Conservation (phyloP, 2,113 vertebrate species). For the Alexandromys fortis region DNA sequence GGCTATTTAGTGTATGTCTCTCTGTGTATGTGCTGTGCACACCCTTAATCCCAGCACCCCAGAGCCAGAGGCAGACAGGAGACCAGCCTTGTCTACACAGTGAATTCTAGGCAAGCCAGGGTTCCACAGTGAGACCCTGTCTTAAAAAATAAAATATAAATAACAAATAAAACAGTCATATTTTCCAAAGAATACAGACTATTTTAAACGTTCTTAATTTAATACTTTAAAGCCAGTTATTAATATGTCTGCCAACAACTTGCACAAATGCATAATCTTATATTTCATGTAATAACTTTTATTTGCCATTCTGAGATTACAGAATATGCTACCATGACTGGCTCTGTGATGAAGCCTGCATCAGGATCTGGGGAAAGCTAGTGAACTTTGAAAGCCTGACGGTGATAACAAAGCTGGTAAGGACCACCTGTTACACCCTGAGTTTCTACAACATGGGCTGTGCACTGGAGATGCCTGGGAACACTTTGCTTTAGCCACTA, state of each 20-base stretch:
- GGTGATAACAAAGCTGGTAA: not conserved
- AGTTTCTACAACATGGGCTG: not conserved
- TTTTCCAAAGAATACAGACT: not conserved
- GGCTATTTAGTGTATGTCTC: not conserved
- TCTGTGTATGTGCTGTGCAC: too few relatives aligned
- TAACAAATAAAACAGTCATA: not conserved
- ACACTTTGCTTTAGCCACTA: not conserved
- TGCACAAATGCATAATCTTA: not conserved
- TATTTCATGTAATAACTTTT: not conserved
- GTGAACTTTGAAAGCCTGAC: not conserved
- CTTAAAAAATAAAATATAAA: not conserved
- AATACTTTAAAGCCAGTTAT: constrained; percentile 1
- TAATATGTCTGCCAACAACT: not conserved
- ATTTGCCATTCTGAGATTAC: not conserved
- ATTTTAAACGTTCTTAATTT: constrained; percentile 2
- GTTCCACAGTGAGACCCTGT: not conserved
- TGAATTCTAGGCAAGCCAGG: not conserved
- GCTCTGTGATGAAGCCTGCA: not conserved
- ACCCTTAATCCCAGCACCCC: not conserved
- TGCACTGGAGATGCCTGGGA: not conserved
- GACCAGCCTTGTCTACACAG: not conserved
- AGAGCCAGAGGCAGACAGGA: not conserved
- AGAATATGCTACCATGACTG: not conserved
- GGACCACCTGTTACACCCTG: not conserved
- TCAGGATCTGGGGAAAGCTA: not conserved